Base-by-base conservation (phyloP, 2,888 invertebrate genomes). In the Aporophyla nigra region DNA sequence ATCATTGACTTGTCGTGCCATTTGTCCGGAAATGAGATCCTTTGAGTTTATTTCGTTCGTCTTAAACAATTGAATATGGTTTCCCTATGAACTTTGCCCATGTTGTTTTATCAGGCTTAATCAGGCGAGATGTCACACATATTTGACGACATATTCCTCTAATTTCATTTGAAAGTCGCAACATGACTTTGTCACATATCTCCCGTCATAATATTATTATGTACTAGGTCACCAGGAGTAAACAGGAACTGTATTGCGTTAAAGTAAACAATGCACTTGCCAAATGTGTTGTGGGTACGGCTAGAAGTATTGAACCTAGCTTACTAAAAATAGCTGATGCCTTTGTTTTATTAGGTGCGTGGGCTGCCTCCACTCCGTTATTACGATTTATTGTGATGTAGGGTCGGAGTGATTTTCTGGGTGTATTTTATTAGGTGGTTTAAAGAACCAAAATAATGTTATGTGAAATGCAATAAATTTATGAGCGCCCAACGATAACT, bases 161-260 rank as follows among this genome's bases (percentile, higher is more conserved):
- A 46, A 21, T 74, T 53, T 53, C 6, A 2, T 43, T 10, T 24
- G 24, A 9, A 3, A 19, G 19, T 9, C 46, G 1, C 12, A 9
- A 12, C 4, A 61, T 27, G 24, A n/a, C 49, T 19, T 66, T 43
- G 12, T 43, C 49, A 51, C 27, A 27, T 59, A 53, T 54, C 59
- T 51, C 21, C 21, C n/a, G 24, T 40, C 24, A 16, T 9, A 14
- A 40, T 33, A 4, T 46, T 33, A 4, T 46, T 59, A 16, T 61
- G 16, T 80, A 80, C 63, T 49, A 80, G 43, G 49, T 40, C 0
- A 76, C n/a, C 24, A 65, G 65, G 46, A 43, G 71, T 82, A 71
- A 71, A 71, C 33, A 82, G 40, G 51, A 82, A 82, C 27, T 70
- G 49, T n/a, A n/a, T 68, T 46, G 51, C 4, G 10, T 51, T 5